Conservation (phyloP, 2,888 invertebrate species). For the Aphodius granarius region DNA sequence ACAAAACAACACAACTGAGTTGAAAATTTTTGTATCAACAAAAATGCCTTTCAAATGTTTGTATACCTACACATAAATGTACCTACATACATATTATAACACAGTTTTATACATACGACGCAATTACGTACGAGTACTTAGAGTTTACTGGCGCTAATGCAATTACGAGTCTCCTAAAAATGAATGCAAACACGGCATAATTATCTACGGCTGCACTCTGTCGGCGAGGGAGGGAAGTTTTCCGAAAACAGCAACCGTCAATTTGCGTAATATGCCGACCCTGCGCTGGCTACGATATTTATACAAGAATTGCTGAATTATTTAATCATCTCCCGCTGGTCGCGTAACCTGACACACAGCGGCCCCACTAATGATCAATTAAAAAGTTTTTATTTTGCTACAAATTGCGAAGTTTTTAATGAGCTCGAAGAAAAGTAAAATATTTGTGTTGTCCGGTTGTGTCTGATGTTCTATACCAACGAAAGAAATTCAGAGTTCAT, state of each 20-base stretch:
- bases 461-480: background rate
- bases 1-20: no score
- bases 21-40: no score
- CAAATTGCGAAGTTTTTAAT: background rate
- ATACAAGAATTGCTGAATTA: slow-evolving; percentile 14
- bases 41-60: no score
- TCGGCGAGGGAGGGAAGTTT: background rate
- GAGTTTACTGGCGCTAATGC: background rate
- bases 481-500: background rate
- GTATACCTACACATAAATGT: no score
- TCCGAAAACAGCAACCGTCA: slow-evolving; percentile 7
- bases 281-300: background rate
- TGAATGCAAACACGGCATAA: background rate
- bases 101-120: background rate
- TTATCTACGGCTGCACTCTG: background rate
- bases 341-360: background rate
- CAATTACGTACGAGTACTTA: background rate
- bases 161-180: background rate
- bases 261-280: slow-evolving; percentile 8
- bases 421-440: background rate
- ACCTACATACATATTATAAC: no score
- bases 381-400: slow-evolving; percentile 7
- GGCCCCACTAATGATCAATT: slow-evolving; percentile 6
- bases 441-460: background rate
- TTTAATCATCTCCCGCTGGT: background rate